A percentile compares a stretch with the other conserved stretches of the same genome.
phyloP scores from a whole-genome alignment of 2,113 vertebrate genomes.

The Castor canadensis region DNA sequence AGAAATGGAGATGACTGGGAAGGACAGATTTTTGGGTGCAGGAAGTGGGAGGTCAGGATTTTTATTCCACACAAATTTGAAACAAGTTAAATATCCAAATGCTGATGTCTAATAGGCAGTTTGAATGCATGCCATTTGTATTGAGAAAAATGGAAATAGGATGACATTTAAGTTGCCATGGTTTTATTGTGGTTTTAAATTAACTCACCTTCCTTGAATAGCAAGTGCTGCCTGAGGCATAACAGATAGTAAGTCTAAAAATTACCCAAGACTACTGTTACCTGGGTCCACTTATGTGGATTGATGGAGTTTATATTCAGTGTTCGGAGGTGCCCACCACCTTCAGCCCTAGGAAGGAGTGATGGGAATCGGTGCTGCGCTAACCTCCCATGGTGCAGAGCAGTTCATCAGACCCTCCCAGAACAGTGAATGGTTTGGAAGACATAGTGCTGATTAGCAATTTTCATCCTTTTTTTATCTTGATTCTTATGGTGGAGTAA shows the following conservation, averaged over 20 bases:
- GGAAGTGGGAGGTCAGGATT: neutral
- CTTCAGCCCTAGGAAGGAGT: neutral
- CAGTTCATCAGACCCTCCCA: neutral
- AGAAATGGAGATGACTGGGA: neutral
- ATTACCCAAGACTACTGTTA: neutral
- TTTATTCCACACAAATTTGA: neutral
- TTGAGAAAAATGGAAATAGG: neutral
- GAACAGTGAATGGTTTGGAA: neutral
- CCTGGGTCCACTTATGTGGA: neutral
- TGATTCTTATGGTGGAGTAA: neutral
- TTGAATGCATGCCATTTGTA: neutral
- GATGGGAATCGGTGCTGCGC: neutral
- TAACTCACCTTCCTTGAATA: neutral
- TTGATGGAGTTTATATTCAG: neutral
- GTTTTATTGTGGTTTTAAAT: constrained; percentile 21
- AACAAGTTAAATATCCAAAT: neutral
- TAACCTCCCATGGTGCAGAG: neutral
- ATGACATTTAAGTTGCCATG: neutral
- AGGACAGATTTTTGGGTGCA: neutral
- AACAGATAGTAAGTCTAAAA: neutral
- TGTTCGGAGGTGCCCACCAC: neutral
- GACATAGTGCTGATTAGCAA: neutral
- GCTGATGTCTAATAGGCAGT: neutral
- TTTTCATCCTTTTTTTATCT: neutral
- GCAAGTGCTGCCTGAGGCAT: neutral